Base-by-base conservation (phyloP, 2,797 vertebrate species). In the Sebastiscus albofasciatus region DNA sequence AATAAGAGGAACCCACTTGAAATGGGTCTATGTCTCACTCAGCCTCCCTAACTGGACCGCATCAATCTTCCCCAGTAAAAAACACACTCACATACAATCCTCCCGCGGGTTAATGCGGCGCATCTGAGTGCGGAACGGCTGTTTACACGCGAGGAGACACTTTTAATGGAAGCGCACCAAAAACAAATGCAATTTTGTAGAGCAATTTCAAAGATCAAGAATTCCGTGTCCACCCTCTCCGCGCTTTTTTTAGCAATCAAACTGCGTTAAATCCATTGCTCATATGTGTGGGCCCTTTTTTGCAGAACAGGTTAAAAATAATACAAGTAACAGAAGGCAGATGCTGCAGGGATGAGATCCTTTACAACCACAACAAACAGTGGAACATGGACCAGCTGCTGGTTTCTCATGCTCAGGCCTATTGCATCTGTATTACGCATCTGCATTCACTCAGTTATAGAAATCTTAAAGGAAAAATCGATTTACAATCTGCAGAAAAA, bases 41-140 rank as follows among this genome's bases (percentile, higher is more conserved):
- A 98, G 96, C 95, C 96, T 97, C 94, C 87, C 96, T 98, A 98
- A 98, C 97, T 98, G 98, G 97, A 97, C 97, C 96, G 97, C 98
- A 99, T 99, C 97, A 98, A 99, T 99, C 98, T 98, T 98, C 95
- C 95, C 95, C 96, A 96, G 96, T 97, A 98, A 97, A 95, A 95
- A 98, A 97, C 96, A 97, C 97, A 96, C 97, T 97, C 98, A 96
- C 97, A 97, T 96, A 97, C 97, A 97, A 97, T 97, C 96, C 95
- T 96, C 96, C 95, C 96, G 97, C 96, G 97, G 97, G 98, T 98
- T 98, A 99, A 99, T 99, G 97, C 94, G 96, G 98, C 98, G 98
- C 97, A 97, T 99, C 98, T 98, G 97, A 97, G 97, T 98, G 97
- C 97, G 97, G 97, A 98, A 97, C 97, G 97, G 97, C 98, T 99